phyloP scores from a whole-genome alignment of 2,113 vertebrate species.

The Puma concolor region DNA sequence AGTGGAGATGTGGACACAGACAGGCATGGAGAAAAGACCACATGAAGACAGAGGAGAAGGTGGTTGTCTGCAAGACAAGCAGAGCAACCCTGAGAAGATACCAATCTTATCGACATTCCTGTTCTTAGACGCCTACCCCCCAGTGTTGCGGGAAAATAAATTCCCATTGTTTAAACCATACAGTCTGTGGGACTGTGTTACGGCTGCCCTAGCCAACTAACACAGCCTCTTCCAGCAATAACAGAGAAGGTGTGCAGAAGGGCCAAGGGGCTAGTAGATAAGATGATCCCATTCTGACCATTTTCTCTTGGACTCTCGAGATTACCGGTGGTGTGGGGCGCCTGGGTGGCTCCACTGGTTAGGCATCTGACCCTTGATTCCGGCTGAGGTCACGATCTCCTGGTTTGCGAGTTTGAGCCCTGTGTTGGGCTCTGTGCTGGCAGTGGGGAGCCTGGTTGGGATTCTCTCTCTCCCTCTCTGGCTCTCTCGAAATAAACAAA shows the following conservation, averaged over 20 bases:
- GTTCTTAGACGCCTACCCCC: neutral
- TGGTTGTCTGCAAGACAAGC: neutral
- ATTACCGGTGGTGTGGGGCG: neutral
- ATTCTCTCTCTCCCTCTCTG: no score
- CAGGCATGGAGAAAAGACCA: neutral
- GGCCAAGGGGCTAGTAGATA: neutral
- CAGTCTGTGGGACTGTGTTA: neutral
- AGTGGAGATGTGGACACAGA: neutral
- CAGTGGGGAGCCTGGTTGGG: no score
- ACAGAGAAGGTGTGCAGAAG: neutral
- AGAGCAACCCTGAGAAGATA: neutral
- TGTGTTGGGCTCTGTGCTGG: no score
- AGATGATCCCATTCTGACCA: neutral
- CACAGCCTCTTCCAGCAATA: neutral
- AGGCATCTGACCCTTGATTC: no score
- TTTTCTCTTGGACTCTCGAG: neutral
- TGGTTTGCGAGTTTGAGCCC: no score
- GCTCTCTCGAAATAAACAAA: no score
- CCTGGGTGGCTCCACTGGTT: no score
- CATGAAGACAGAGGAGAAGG: neutral
- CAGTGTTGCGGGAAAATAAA: neutral
- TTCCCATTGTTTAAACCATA: neutral
- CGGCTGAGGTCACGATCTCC: no score
- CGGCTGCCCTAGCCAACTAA: neutral
- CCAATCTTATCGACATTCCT: neutral